Evolutionary conservation across 53 echinoderm and acorn worm species (phyloP).

Genomic region (Apostichopus leukothele): DNA sequence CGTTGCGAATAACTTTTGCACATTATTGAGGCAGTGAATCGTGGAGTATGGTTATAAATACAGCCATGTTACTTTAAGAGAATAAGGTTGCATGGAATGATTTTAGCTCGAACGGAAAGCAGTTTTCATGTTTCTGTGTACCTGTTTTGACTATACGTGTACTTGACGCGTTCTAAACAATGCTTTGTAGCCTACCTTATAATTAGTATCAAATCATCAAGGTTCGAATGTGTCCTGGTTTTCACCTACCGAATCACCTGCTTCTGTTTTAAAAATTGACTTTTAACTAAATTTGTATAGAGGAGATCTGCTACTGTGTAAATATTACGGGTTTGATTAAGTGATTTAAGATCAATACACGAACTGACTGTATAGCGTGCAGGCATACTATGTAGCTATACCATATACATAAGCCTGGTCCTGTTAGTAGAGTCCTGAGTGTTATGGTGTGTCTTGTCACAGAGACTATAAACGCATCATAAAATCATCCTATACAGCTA

Average conservation of each 20-base stretch:
- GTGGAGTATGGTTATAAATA: no score
- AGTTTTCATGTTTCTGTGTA: background rate
- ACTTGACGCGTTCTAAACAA: background rate
- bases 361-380: background rate
- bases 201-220: background rate
- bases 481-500: background rate
- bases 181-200: background rate
- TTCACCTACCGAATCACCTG: background rate
- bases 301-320: background rate
- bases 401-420: background rate
- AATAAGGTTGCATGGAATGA: background rate
- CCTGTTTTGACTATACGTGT: background rate
- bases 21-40: no score
- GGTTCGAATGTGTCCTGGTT: background rate
- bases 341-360: background rate
- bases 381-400: background rate
- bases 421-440: background rate
- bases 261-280: background rate
- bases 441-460: background rate
- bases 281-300: background rate
- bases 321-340: background rate
- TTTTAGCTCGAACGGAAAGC: background rate
- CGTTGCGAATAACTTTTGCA: no score
- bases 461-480: background rate
- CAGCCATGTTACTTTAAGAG: no score